Percentiles rank a stretch among this genome's conserved stretches.
Evolutionary conservation across 35 echinoderm and acorn worm species (phyloP).

Genomic region (Chiridota heheva): DNA sequence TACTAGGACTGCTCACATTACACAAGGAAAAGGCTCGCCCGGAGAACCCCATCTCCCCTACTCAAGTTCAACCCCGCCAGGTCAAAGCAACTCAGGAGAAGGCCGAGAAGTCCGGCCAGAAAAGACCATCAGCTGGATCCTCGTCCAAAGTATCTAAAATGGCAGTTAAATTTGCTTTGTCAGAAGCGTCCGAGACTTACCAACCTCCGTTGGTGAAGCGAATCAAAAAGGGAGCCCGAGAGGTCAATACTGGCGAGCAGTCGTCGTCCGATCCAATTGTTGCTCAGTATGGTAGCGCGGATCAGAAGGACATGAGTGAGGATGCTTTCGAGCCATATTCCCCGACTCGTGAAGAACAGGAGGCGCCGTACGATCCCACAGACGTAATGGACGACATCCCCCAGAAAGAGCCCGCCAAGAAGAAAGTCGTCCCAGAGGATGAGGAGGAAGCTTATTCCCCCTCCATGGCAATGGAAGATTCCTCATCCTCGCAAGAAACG

Average conservation of each 20-base stretch:
- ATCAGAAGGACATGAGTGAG: constrained; percentile 60
- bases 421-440: not conserved
- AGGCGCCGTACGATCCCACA: constrained; percentile 89
- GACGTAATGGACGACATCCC: constrained; percentile 75
- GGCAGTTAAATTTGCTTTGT: not conserved
- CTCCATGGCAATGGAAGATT: not conserved
- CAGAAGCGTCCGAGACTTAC: constrained; percentile 11
- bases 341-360: constrained; percentile 72
- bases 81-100: not conserved
- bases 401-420: not conserved
- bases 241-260: constrained; percentile 31
- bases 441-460: constrained; percentile 25
- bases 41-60: constrained; percentile 37
- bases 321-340: constrained; percentile 76
- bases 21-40: constrained; percentile 65
- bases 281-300: constrained; percentile 83
- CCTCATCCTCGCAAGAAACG: not conserved
- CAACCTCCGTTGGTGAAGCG: constrained; percentile 28
- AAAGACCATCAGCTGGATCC: constrained; percentile 14
- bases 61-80: constrained; percentile 31
- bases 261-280: constrained; percentile 82
- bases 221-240: constrained; percentile 19
- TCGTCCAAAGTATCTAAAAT: not conserved
- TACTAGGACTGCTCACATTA: constrained; percentile 78
- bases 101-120: not conserved